Conservation (phyloP, 2,797 vertebrate genomes). For the Lycodopsis pacificus region DNA sequence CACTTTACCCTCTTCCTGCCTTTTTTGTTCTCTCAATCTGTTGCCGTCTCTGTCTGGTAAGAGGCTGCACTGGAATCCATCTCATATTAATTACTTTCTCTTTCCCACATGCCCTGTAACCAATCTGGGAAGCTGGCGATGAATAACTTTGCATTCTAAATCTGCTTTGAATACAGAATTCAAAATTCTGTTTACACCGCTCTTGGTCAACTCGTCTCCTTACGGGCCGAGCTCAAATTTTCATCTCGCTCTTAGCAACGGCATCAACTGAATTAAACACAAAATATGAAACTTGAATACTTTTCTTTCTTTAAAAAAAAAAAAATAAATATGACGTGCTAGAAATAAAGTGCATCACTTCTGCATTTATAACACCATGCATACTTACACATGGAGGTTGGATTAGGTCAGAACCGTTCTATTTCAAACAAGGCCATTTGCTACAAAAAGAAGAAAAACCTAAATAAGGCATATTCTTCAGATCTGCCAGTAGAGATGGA, state of each 20-base stretch:
- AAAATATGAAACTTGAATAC: constrained; percentile 26
- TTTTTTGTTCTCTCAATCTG: constrained; percentile 74
- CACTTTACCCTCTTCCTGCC: constrained; percentile 66
- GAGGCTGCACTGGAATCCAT: constrained; percentile 78
- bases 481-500: constrained; percentile 36
- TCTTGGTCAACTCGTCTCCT: constrained; percentile 74
- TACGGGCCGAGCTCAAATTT: constrained; percentile 46
- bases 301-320: constrained; percentile 11
- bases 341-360: not conserved
- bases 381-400: not conserved
- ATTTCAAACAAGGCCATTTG: constrained; percentile 15
- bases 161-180: constrained; percentile 78
- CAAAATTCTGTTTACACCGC: constrained; percentile 75
- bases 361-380: not conserved
- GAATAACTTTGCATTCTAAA: constrained; percentile 85
- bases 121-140: constrained; percentile 80
- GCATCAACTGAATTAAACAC: constrained; percentile 58
- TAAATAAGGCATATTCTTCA: constrained; percentile 35
- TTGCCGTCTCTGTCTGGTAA: constrained; percentile 66
- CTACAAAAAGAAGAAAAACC: not conserved
- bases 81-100: constrained; percentile 82
- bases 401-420: not conserved
- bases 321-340: constrained; percentile 10
- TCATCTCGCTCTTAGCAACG: constrained; percentile 60
- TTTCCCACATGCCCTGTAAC: constrained; percentile 80